These are phyloP conservation scores for Hippocampus abdominalis DNA, from an alignment of 2,113 vertebrate genomes.

Conservation along the genomic window DNA sequence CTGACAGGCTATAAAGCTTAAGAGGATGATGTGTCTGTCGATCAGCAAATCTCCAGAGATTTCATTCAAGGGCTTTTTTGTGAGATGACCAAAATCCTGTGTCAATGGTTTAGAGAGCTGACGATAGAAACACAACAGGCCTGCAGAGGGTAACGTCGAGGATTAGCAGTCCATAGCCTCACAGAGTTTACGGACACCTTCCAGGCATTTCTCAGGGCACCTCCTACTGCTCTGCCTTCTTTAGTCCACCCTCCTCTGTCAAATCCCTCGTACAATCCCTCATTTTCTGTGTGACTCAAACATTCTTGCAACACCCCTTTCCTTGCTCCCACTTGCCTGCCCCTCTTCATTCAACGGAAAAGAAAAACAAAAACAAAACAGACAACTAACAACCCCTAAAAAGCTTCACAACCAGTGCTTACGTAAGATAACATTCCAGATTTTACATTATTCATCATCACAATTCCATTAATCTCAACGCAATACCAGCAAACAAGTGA, in stretches of 20 bases:
- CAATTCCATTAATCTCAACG: slow-evolving; percentile 8
- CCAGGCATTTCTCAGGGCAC: slow-evolving; percentile 67
- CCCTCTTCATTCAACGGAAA: slow-evolving; percentile 45
- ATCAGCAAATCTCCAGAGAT: slow-evolving; percentile 8
- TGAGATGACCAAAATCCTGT: slow-evolving; percentile 3
- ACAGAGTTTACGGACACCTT: slow-evolving; percentile 52
- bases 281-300: slow-evolving; percentile 46
- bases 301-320: slow-evolving; percentile 48
- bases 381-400: slow-evolving; percentile 17
- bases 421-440: slow-evolving; percentile 1
- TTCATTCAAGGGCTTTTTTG: slow-evolving; percentile 14
- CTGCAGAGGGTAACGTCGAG: slow-evolving; percentile 32
- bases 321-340: slow-evolving; percentile 20
- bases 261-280: slow-evolving; percentile 53
- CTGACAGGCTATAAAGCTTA: slow-evolving; percentile 12
- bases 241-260: slow-evolving; percentile 44
- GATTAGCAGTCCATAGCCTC: slow-evolving; percentile 55
- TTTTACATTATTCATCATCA: neutral
- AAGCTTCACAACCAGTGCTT: slow-evolving; percentile 20
- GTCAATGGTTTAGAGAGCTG: slow-evolving; percentile 1
- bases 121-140: slow-evolving; percentile 18
- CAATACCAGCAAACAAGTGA: slow-evolving; percentile 13
- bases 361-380: slow-evolving; percentile 43
- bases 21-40: slow-evolving; percentile 14
- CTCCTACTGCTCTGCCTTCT: slow-evolving; percentile 46